Base-by-base conservation (phyloP, 2,113 vertebrate genomes). In the Ciconia maguari region DNA sequence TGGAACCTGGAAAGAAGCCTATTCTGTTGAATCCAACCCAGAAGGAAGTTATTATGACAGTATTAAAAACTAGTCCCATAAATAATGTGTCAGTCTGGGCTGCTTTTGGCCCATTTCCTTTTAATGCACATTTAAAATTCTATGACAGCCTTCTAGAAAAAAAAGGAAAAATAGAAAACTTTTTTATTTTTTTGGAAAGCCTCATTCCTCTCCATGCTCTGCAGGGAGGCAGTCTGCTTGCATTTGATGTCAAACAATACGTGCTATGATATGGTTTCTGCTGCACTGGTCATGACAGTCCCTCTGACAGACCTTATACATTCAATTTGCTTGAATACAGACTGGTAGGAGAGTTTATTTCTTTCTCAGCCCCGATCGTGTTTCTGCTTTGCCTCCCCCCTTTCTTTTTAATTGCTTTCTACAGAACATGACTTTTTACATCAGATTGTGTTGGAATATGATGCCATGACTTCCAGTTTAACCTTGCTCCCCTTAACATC, bases 221-320 rank as follows among this genome's bases (percentile, higher is more conserved):
- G 10, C 36, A 64, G 16, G 4, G 7, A 54, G 22, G 2, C 20
- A 38, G 8, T 20, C 11, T 80, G 20, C 27, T 76, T 30, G 8
- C 4, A 9, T 83, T 15, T 72, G 34, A 18, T 61, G n/a, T 20
- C 58, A 70, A 60, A 18, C 6, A 71, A 19, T 9, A 32, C 0
- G 0, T 27, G 36, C 16, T 48, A 3, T 1, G 3, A 16, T 14
- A 4, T 6, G 8, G 5, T 20, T 87, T 61, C 54, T 86, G 32
- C 27, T 25, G 18, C n/a, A 30, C 18, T 72, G 49, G 9, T 79
- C 57, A 11, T 26, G 48, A 46, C 18, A 32, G 7, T n/a, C 16
- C 18, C 27, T 85, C 34, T 86, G 49, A 25, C 8, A 66, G 25
- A 80, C 4, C 10, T 61, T 41, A 11, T 6, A 48, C 57, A 57